A percentile compares a stretch with the other conserved stretches of the same genome.
These are phyloP conservation scores for Microtus pennsylvanicus DNA, from an alignment of 2,113 vertebrate species.

Conservation along the genomic window DNA sequence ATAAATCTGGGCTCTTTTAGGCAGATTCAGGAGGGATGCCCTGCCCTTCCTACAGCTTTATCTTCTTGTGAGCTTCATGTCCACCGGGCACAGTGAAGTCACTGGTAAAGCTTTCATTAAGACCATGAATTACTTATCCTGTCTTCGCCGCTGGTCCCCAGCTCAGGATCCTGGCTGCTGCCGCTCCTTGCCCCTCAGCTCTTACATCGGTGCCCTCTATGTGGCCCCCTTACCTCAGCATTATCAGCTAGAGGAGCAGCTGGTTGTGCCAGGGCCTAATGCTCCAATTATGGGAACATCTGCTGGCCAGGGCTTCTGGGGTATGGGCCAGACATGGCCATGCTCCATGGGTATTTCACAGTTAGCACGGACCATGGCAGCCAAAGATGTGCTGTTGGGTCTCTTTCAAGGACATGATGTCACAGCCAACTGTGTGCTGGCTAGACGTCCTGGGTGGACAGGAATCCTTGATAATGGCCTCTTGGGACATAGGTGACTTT, in stretches of 20 bases:
- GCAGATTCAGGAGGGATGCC: no score
- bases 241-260: not conserved
- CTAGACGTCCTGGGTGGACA: not conserved
- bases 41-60: not conserved
- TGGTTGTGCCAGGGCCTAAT: constrained; percentile 3
- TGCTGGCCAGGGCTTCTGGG: constrained; percentile 35
- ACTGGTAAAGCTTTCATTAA: not conserved
- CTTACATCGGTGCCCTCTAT: not conserved
- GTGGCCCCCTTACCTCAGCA: not conserved
- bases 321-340: not conserved
- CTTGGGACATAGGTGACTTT: not conserved
- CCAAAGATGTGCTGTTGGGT: not conserved
- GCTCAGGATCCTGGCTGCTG: not conserved
- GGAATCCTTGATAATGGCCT: not conserved
- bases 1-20: not conserved
- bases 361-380: rapidly evolving
- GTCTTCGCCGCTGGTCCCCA: not conserved
- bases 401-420: constrained; percentile 40
- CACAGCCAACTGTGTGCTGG: not conserved
- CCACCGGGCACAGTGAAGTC: rapidly evolving
- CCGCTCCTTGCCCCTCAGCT: not conserved
- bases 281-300: constrained; percentile 54
- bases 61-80: not conserved
- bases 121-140: not conserved
- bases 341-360: rapidly evolving